Percentiles rank a stretch among this genome's conserved stretches.
Evolutionary conservation across 2,888 invertebrate species (phyloP).

Genomic region (Cremastobaeus sp.): DNA sequence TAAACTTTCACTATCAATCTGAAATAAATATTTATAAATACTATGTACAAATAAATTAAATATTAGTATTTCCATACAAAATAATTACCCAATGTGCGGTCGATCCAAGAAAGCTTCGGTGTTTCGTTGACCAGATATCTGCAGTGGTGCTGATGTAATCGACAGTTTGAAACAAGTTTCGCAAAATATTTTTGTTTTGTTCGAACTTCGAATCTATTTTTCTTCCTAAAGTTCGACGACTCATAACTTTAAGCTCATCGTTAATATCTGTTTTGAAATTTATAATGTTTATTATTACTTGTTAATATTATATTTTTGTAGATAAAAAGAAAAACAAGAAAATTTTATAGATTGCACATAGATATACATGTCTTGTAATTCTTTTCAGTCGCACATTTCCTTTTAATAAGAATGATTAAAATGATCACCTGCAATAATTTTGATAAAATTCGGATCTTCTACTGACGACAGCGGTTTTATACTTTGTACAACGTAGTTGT

Average conservation of each 20-base stretch:
- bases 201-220: background rate
- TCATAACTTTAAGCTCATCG: background rate
- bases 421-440: constrained; percentile 14
- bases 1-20: constrained; percentile 1
- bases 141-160: constrained; percentile 10
- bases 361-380: background rate
- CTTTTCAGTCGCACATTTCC: too few species aligned
- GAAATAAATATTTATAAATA: background rate
- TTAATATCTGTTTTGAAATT: constrained; percentile 3
- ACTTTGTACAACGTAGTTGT: constrained; percentile 13
- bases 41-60: background rate
- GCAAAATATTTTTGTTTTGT: background rate
- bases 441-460: constrained; percentile 14
- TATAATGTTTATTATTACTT: background rate
- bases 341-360: background rate
- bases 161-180: background rate
- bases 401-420: background rate
- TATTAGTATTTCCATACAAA: background rate
- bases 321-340: background rate
- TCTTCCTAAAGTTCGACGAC: constrained; percentile 11
- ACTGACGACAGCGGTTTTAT: constrained; percentile 16
- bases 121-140: constrained; percentile 17
- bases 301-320: background rate
- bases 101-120: constrained; percentile 9
- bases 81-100: constrained; percentile 5